Conservation (phyloP, 23 tunicate genomes). For the Oikopleura albicans region DNA sequence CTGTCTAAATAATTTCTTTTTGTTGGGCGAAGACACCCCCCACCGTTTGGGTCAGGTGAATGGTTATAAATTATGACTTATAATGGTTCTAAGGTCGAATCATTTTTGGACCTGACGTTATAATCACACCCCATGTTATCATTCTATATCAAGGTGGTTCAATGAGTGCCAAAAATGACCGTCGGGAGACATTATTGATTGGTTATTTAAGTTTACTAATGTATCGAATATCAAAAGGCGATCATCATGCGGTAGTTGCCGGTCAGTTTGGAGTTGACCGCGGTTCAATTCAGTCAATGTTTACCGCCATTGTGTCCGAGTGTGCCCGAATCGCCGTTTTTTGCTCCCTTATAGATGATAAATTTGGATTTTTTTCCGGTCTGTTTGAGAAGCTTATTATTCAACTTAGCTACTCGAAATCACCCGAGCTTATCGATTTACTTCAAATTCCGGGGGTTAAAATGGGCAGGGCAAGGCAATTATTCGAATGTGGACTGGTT, state of each 20-base stretch:
- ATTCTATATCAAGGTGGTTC: background rate
- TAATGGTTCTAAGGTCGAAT: too few relatives aligned
- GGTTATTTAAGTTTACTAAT: background rate
- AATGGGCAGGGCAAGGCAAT: conserved; percentile 8
- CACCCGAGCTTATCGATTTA: background rate
- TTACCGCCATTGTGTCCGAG: conserved; percentile 7
- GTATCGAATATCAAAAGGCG: background rate
- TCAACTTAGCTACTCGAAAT: background rate
- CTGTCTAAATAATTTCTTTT: too few relatives aligned
- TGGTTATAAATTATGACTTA: too few relatives aligned
- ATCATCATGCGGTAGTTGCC: background rate
- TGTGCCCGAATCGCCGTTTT: background rate
- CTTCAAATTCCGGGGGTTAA: conserved; percentile 7
- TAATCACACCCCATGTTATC: too few relatives aligned
- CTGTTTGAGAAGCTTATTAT: background rate
- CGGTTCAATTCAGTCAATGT: background rate
- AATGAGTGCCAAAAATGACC: background rate
- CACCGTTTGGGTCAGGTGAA: too few relatives aligned
- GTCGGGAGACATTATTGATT: background rate
- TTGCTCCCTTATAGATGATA: background rate
- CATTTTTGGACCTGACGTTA: too few relatives aligned
- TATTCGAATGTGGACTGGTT: background rate
- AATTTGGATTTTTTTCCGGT: background rate
- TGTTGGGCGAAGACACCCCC: too few relatives aligned
- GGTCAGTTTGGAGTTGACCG: background rate